Conservation (phyloP, 2,888 invertebrate species). For the Biston betularia region DNA sequence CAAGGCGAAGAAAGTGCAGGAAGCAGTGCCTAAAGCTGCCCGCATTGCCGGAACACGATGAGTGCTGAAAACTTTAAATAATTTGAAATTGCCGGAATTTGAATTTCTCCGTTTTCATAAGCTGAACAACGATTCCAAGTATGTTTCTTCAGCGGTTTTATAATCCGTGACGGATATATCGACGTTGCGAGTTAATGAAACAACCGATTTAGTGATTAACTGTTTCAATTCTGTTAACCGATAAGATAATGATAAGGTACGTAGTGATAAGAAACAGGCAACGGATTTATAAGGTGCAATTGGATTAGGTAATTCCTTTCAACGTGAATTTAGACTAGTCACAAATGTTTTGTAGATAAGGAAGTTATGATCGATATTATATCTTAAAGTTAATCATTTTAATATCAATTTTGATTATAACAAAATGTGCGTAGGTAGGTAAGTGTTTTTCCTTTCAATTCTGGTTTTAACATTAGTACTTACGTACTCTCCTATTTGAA, state of each 20-base stretch:
- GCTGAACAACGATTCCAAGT: constrained; percentile 9
- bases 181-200: constrained; percentile 14
- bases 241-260: constrained; percentile 22
- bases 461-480: background rate
- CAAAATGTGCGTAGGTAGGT: background rate
- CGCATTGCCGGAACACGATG: constrained; percentile 73
- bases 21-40: constrained; percentile 69
- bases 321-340: constrained; percentile 26
- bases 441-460: background rate
- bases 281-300: constrained; percentile 26
- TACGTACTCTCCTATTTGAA: background rate
- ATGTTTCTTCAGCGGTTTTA: constrained; percentile 11
- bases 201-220: constrained; percentile 23
- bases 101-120: constrained; percentile 16
- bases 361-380: background rate
- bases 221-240: constrained; percentile 14
- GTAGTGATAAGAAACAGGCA: constrained; percentile 22
- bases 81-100: constrained; percentile 2
- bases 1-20: constrained; percentile 66
- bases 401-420: background rate
- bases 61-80: constrained; percentile 62
- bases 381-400: background rate
- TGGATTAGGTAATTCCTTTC: constrained; percentile 11
- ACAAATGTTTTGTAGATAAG: constrained; percentile 9
- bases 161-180: background rate